phyloP scores from a whole-genome alignment of 1,140 invertebrate genomes.

The Doryteuthis pealeii region DNA sequence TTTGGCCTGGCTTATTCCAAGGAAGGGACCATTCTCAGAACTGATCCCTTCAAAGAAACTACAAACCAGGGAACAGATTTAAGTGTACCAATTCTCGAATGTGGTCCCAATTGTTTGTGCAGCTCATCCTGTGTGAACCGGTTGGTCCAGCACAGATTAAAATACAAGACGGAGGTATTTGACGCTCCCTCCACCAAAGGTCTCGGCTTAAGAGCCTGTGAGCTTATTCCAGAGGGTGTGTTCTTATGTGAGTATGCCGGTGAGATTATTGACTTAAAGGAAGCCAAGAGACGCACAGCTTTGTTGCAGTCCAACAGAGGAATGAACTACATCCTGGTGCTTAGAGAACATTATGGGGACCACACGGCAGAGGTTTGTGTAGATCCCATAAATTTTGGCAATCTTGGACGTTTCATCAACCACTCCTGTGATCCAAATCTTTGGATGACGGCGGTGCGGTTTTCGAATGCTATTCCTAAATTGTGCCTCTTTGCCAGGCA shows the following conservation, averaged over 20 bases:
- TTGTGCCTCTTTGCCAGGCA: conserved; percentile 76
- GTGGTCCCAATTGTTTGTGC: conserved; percentile 70
- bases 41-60: neutral
- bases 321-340: conserved; percentile 81
- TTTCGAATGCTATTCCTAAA: conserved; percentile 73
- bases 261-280: conserved; percentile 72
- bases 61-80: conserved; percentile 26
- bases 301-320: conserved; percentile 29
- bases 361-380: conserved; percentile 70
- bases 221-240: conserved; percentile 66
- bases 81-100: conserved; percentile 69
- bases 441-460: conserved; percentile 73
- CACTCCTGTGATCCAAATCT: conserved; percentile 89
- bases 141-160: conserved; percentile 72
- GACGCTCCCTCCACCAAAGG: conserved; percentile 67
- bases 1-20: too few species aligned
- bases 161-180: conserved; percentile 65
- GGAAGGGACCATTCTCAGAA: neutral
- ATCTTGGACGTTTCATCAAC: conserved; percentile 88
- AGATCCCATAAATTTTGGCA: conserved; percentile 79
- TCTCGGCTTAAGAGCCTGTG: conserved; percentile 70
- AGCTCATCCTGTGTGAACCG: conserved; percentile 66
- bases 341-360: conserved; percentile 70
- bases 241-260: conserved; percentile 95
- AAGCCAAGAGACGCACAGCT: conserved; percentile 66